Percentiles rank a stretch among this genome's conserved stretches.
Evolutionary conservation across 2,113 vertebrate species (phyloP).

Genomic region (Corythaeola cristata): DNA sequence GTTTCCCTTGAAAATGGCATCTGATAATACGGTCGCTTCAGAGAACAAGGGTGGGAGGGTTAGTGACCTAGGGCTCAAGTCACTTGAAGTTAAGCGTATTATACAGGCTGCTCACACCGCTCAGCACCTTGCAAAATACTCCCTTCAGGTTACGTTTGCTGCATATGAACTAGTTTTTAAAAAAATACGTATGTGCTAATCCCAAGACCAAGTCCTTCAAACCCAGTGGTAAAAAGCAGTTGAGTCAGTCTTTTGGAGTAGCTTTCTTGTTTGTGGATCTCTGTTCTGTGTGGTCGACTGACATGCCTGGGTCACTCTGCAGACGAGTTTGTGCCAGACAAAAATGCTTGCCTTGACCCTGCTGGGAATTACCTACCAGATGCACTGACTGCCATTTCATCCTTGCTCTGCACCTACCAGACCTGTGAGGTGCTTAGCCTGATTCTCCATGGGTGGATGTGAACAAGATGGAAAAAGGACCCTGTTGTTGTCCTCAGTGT

Average conservation of each 20-base stretch:
- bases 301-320: not conserved
- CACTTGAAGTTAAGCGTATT: not conserved
- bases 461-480: not conserved
- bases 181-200: not conserved
- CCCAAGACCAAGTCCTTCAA: not conserved
- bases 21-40: not conserved
- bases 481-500: not conserved
- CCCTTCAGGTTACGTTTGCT: not conserved
- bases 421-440: fast-evolving
- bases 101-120: not conserved
- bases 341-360: not conserved
- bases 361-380: not conserved
- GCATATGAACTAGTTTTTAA: not conserved
- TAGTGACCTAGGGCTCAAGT: not conserved
- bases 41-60: not conserved
- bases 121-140: not conserved
- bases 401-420: not conserved
- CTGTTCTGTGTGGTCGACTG: not conserved
- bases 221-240: not conserved
- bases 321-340: not conserved
- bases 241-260: not conserved
- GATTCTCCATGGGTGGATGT: not conserved
- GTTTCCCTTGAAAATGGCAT: not conserved
- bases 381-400: not conserved
- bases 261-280: not conserved